phyloP scores from a whole-genome alignment of 2,888 invertebrate species.

The Operophtera brumata region DNA sequence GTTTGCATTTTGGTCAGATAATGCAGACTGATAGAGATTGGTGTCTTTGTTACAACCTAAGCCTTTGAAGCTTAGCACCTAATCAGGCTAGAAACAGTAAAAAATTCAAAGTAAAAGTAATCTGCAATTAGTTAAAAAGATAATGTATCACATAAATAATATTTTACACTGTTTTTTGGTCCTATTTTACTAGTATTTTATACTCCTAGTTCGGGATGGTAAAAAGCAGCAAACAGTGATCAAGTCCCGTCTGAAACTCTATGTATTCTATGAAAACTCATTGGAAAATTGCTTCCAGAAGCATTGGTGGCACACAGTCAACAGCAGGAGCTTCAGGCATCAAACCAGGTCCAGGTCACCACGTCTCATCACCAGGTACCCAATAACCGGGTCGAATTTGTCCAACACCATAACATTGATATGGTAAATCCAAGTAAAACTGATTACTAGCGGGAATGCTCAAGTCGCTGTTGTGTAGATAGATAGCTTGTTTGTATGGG shows the following conservation, averaged over 20 bases:
- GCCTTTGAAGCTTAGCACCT: too few relatives aligned
- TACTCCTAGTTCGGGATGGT: too few relatives aligned
- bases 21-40: too few relatives aligned
- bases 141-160: too few relatives aligned
- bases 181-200: too few relatives aligned
- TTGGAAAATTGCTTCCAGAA: conserved; percentile 44
- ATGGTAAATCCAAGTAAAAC: conserved; percentile 77
- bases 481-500: conserved; percentile 9
- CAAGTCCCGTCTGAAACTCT: neutral
- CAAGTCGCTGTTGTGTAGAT: conserved; percentile 43
- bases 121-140: too few relatives aligned
- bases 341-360: conserved; percentile 62
- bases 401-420: conserved; percentile 80
- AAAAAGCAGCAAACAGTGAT: too few relatives aligned
- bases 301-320: conserved; percentile 73
- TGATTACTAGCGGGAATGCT: conserved; percentile 69
- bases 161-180: too few relatives aligned
- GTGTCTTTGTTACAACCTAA: too few relatives aligned
- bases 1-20: too few relatives aligned
- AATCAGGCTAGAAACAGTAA: too few relatives aligned
- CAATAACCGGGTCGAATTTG: conserved; percentile 79
- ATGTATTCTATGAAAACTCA: neutral
- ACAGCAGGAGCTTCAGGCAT: conserved; percentile 64
- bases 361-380: conserved; percentile 77
- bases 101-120: too few relatives aligned